Evolutionary conservation across 2,888 invertebrate genomes (phyloP).

Genomic region (Phengaris arion): DNA sequence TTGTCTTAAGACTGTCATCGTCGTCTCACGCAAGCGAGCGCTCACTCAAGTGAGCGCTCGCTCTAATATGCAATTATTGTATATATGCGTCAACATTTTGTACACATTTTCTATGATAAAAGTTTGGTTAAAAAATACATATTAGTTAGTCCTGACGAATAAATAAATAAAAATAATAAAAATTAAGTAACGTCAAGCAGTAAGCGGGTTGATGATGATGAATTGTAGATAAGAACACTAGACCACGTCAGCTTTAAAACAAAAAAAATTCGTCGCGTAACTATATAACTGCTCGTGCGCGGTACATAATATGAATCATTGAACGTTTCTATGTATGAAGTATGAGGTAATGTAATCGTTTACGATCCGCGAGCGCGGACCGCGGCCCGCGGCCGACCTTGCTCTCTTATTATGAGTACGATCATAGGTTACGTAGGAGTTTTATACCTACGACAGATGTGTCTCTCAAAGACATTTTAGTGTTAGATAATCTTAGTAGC

Average conservation of each 20-base stretch:
- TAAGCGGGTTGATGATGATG: too few relatives aligned
- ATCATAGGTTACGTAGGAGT: conserved; percentile 47
- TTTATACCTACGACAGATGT: conserved; percentile 33
- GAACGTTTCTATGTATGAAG: not conserved
- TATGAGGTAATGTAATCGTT: conserved; percentile 19
- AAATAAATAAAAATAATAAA: too few relatives aligned
- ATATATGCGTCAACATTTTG: too few relatives aligned
- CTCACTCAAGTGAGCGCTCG: too few relatives aligned
- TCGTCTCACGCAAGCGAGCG: too few relatives aligned
- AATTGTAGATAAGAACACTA: too few relatives aligned
- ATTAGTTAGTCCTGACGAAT: too few relatives aligned
- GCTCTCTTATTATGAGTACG: conserved; percentile 57
- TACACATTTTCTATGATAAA: too few relatives aligned
- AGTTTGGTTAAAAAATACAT: too few relatives aligned
- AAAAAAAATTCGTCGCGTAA: not conserved
- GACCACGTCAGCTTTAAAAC: not conserved
- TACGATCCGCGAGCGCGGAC: conserved; percentile 41
- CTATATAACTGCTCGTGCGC: not conserved
- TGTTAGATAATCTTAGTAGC: not conserved
- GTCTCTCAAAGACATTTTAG: conserved; percentile 32
- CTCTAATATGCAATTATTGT: too few relatives aligned
- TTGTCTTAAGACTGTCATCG: too few relatives aligned
- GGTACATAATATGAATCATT: conserved; percentile 15
- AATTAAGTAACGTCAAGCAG: too few relatives aligned
- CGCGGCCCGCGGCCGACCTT: conserved; percentile 56